Percentiles rank a stretch among this genome's conserved stretches.
These are phyloP conservation scores for Myotis brandtii DNA, from an alignment of 2,113 vertebrate genomes.

Conservation along the genomic window DNA sequence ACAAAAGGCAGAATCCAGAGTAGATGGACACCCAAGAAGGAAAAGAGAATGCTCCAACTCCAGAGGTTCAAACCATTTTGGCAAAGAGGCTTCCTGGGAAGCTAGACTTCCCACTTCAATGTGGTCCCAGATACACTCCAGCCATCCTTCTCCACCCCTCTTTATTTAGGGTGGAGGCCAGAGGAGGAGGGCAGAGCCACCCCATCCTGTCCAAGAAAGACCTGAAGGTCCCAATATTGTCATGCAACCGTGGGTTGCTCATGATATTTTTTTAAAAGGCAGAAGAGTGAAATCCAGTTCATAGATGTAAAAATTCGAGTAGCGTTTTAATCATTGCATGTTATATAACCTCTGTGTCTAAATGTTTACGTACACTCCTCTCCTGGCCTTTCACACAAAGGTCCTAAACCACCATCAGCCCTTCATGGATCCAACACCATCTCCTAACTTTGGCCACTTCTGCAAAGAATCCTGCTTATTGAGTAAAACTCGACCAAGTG, in stretches of 20 bases:
- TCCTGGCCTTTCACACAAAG: neutral
- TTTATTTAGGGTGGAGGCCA: rapidly evolving
- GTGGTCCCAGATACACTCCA: neutral
- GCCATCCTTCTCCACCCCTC: neutral
- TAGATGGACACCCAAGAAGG: neutral
- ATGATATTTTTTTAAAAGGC: neutral
- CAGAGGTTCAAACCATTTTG: neutral
- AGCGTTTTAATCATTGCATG: neutral
- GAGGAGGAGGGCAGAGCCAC: neutral
- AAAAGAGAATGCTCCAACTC: neutral
- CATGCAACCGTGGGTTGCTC: neutral
- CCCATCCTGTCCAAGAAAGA: neutral
- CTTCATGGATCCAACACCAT: neutral
- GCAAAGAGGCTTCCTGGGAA: neutral
- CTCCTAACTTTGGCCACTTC: neutral
- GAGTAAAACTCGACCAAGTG: neutral
- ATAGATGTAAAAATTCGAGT: neutral
- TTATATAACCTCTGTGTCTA: neutral
- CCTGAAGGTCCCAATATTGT: neutral
- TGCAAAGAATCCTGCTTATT: neutral
- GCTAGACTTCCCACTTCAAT: neutral
- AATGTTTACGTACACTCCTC: neutral
- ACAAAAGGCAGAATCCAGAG: constrained; percentile 14
- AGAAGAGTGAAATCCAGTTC: neutral
- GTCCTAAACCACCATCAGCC: neutral